phyloP scores from a whole-genome alignment of 1,140 invertebrate genomes.

The Drosophila grimshawi region DNA sequence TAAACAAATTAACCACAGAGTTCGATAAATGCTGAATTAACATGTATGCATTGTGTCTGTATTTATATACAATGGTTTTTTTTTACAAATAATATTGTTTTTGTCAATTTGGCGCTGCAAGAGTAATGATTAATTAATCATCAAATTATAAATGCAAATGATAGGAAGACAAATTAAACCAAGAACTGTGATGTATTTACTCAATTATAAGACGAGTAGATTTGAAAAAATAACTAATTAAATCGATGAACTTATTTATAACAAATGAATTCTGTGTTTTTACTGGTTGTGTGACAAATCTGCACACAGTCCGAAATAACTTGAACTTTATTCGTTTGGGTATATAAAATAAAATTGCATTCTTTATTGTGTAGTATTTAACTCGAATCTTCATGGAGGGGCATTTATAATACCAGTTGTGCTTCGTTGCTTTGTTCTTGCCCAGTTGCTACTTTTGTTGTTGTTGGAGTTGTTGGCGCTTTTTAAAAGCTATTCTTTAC shows the following conservation, averaged over 20 bases:
- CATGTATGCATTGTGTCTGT: not conserved
- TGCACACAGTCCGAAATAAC: not conserved
- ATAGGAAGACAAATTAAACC: not conserved
- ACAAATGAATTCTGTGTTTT: not conserved
- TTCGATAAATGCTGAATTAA: slow-evolving; percentile 64
- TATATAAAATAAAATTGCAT: slow-evolving; percentile 64
- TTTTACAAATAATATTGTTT: slow-evolving; percentile 28
- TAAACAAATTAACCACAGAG: slow-evolving; percentile 75
- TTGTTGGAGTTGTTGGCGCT: slow-evolving; percentile 28
- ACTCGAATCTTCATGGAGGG: slow-evolving; percentile 13
- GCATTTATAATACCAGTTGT: slow-evolving; percentile 63
- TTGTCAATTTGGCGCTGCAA: too few species aligned
- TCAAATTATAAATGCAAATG: slow-evolving; percentile 10
- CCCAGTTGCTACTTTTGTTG: slow-evolving; percentile 26
- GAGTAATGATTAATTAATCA: too few species aligned
- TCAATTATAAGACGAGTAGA: not conserved
- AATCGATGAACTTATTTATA: too few species aligned
- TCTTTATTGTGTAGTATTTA: slow-evolving; percentile 47
- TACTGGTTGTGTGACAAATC: slow-evolving; percentile 16
- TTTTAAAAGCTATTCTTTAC: slow-evolving; percentile 74
- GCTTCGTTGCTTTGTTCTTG: slow-evolving; percentile 46
- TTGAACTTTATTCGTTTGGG: slow-evolving; percentile 33
- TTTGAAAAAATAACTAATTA: not conserved
- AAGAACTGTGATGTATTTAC: not conserved
- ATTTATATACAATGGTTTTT: not conserved